These are phyloP conservation scores for Metridium senile DNA, from an alignment of 92 coral and sea anemone genomes.

Conservation along the genomic window DNA sequence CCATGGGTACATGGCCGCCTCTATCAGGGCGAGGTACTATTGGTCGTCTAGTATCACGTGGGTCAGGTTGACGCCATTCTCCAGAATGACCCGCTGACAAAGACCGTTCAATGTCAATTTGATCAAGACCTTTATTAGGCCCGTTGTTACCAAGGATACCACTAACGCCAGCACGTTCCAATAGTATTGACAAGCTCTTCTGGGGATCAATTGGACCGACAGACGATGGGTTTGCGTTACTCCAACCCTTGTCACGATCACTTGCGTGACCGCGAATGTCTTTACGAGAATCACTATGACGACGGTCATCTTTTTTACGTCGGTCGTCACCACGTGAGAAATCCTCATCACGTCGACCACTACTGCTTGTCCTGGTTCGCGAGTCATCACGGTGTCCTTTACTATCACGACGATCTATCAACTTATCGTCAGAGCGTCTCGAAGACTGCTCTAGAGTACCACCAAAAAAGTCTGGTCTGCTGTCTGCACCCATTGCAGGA, in stretches of 20 bases:
- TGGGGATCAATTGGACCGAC: constrained; percentile 87
- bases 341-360: constrained; percentile 58
- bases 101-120: constrained; percentile 38
- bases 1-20: constrained; percentile 52
- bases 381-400: constrained; percentile 87
- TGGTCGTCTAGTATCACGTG: constrained; percentile 86
- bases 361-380: constrained; percentile 42
- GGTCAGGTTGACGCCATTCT: constrained; percentile 86
- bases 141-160: constrained; percentile 81
- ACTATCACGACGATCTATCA: constrained; percentile 81
- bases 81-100: constrained; percentile 49
- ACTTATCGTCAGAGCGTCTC: constrained; percentile 56
- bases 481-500: constrained; percentile 69
- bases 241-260: constrained; percentile 71
- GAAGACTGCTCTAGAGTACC: constrained; percentile 60
- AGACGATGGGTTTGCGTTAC: constrained; percentile 52
- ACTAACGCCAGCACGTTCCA: constrained; percentile 98
- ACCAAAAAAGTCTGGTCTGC: constrained; percentile 81
- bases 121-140: constrained; percentile 60
- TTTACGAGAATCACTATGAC: constrained; percentile 74
- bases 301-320: constrained; percentile 57
- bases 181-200: constrained; percentile 88
- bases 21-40: constrained; percentile 50
- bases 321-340: constrained; percentile 70
- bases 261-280: constrained; percentile 63